Percentiles rank a stretch among this genome's conserved stretches.
phyloP scores from a whole-genome alignment of 2,888 invertebrate species.

The Agonopterix arenella region DNA sequence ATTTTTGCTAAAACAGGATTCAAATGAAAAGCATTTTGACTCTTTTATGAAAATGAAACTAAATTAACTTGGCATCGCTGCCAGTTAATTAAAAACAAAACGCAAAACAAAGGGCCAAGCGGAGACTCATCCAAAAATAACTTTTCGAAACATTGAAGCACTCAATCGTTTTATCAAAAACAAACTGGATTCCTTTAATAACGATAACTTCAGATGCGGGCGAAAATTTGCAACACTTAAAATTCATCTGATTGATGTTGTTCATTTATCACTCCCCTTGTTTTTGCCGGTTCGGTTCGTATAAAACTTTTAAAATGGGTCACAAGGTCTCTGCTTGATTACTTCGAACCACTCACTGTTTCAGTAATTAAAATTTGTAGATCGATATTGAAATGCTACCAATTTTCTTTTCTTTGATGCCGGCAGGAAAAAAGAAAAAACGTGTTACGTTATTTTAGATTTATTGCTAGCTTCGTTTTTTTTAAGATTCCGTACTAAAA shows the following conservation, averaged over 20 bases:
- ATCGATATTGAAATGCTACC: slow-evolving; percentile 39
- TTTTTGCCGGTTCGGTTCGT: slow-evolving; percentile 33
- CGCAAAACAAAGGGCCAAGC: too few relatives aligned
- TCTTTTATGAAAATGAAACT: too few relatives aligned
- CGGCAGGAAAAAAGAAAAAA: too few relatives aligned
- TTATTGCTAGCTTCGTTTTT: too few relatives aligned
- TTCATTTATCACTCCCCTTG: slow-evolving; percentile 74
- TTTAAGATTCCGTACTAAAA: too few relatives aligned
- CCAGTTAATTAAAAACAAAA: too few relatives aligned
- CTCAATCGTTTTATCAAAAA: not conserved
- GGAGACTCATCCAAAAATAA: not conserved
- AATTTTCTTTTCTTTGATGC: too few relatives aligned
- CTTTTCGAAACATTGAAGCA: slow-evolving; percentile 5
- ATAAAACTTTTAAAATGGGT: slow-evolving; percentile 74
- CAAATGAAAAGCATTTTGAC: too few relatives aligned
- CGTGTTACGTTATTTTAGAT: too few relatives aligned
- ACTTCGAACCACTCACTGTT: slow-evolving; percentile 45
- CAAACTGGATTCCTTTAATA: slow-evolving; percentile 1
- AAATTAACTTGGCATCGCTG: too few relatives aligned
- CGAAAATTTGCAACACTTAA: slow-evolving; percentile 71
- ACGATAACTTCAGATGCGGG: slow-evolving; percentile 23
- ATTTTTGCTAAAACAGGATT: too few relatives aligned
- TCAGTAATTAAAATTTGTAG: slow-evolving; percentile 64
- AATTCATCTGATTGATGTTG: slow-evolving; percentile 71
- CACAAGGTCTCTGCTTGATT: slow-evolving; percentile 67